These are phyloP conservation scores for Epinephelus malabaricus DNA, from an alignment of 2,797 vertebrate genomes.

Conservation along the genomic window DNA sequence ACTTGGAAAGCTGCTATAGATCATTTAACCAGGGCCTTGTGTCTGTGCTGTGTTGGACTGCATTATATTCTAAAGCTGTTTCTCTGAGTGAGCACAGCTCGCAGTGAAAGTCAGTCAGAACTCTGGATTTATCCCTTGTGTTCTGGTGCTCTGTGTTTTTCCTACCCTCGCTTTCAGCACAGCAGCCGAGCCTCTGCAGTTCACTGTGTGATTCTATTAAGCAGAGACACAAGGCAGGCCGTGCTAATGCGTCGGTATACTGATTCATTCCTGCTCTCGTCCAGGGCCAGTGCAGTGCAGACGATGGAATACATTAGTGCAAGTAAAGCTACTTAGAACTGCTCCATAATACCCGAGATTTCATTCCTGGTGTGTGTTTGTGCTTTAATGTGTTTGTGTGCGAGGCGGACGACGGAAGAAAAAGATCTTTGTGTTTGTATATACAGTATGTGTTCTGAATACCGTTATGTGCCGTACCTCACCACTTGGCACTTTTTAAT, in stretches of 20 bases:
- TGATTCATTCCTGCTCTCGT: conserved; percentile 49
- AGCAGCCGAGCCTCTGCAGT: not conserved
- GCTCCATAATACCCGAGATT: conserved; percentile 37
- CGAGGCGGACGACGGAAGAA: not conserved
- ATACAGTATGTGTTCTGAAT: not conserved
- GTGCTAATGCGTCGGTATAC: conserved; percentile 37
- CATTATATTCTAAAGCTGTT: not conserved
- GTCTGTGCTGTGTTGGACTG: not conserved
- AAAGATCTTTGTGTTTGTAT: not conserved
- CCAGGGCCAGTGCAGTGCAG: conserved; percentile 20
- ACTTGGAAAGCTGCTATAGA: not conserved
- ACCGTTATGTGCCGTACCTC: not conserved
- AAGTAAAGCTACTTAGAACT: conserved; percentile 60
- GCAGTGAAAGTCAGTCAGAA: conserved; percentile 1
- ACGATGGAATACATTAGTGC: conserved; percentile 52
- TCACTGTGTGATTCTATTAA: conserved; percentile 56
- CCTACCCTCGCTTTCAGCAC: not conserved
- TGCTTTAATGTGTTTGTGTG: conserved; percentile 20
- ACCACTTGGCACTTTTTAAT: not conserved
- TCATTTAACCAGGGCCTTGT: no score
- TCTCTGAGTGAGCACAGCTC: not conserved
- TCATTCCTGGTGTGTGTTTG: conserved; percentile 30
- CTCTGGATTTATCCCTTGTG: not conserved
- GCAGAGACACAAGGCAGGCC: conserved; percentile 34
- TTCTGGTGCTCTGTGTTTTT: not conserved